phyloP scores from a whole-genome alignment of 2,797 vertebrate species.

The Halcyon chelicuti region DNA sequence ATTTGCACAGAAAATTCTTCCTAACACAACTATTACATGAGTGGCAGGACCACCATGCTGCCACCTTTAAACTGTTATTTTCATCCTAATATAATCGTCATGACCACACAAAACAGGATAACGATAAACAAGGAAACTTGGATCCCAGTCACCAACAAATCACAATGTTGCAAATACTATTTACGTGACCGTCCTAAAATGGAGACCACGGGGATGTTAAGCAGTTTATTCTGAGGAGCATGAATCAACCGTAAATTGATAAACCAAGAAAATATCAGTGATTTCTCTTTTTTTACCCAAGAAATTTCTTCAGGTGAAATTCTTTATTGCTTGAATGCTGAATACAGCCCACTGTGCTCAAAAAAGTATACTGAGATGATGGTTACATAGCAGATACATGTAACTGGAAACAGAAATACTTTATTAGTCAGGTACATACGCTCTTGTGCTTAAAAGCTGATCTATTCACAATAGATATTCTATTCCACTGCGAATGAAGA shows the following conservation, averaged over 20 bases:
- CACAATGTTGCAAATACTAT: not conserved
- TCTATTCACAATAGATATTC: not conserved
- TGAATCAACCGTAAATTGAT: not conserved
- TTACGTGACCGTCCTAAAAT: not conserved
- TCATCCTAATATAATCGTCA: not conserved
- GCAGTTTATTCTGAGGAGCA: not conserved
- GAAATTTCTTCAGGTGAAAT: not conserved
- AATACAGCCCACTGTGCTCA: not conserved
- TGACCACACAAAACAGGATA: not conserved
- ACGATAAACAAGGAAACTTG: not conserved
- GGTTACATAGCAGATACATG: not conserved
- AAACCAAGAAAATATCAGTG: not conserved
- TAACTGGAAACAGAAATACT: not conserved
- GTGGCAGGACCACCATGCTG: not conserved
- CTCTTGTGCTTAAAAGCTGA: not conserved
- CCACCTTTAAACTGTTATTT: not conserved
- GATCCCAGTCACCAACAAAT: not conserved
- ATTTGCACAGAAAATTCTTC: not conserved
- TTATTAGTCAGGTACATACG: not conserved
- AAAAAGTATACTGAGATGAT: not conserved
- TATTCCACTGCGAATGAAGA: not conserved
- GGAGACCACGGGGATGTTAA: not conserved
- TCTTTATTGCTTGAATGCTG: not conserved
- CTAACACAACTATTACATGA: not conserved
- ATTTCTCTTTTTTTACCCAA: not conserved